phyloP scores from a whole-genome alignment of 1,140 invertebrate species.

The Nomia melanderi region DNA sequence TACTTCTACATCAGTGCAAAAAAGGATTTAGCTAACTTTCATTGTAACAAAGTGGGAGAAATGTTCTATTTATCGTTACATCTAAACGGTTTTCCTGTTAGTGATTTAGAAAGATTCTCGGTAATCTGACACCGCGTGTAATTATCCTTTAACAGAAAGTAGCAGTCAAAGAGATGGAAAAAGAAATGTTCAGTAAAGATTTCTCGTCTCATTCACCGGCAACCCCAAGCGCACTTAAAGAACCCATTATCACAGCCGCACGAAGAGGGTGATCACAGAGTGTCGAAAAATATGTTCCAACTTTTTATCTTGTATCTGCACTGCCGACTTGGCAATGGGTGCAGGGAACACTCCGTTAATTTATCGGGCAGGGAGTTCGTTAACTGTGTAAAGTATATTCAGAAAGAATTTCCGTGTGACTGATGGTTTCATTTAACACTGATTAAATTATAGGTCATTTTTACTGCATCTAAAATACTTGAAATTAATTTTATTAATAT shows the following conservation, averaged over 20 bases:
- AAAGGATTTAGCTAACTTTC: background rate
- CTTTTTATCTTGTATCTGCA: constrained; percentile 71
- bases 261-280: constrained; percentile 50
- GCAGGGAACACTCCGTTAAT: constrained; percentile 59
- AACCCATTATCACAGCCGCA: constrained; percentile 60
- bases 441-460: too few species aligned
- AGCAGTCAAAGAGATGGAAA: constrained; percentile 35
- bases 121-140: constrained; percentile 42
- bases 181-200: constrained; percentile 61
- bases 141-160: constrained; percentile 34
- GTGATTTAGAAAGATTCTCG: constrained; percentile 48
- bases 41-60: constrained; percentile 7
- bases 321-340: constrained; percentile 48
- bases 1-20: background rate
- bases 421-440: too few species aligned
- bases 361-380: constrained; percentile 51
- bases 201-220: constrained; percentile 43
- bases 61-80: constrained; percentile 23
- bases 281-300: constrained; percentile 72
- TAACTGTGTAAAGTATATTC: background rate
- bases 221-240: constrained; percentile 34
- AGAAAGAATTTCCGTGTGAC: background rate
- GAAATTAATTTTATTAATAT: too few species aligned
- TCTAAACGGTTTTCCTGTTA: constrained; percentile 42
- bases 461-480: too few species aligned